A percentile compares a stretch with the other conserved stretches of the same genome.
phyloP scores from a whole-genome alignment of 2,797 vertebrate species.

The Anniella stebbinsi region DNA sequence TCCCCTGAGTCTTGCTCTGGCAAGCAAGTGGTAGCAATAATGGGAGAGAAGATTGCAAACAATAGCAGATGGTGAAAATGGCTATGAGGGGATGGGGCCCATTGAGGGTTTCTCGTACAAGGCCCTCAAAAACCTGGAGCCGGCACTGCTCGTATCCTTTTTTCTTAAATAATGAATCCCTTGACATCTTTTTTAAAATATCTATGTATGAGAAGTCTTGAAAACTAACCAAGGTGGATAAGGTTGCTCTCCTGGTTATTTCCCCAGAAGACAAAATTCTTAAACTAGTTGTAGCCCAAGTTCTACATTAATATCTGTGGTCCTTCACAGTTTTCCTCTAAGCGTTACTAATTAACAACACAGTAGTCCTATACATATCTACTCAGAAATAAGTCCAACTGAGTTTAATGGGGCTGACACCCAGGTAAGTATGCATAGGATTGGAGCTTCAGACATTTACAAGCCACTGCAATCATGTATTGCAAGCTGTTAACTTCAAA shows the following conservation, averaged over 20 bases:
- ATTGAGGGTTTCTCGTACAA: no score
- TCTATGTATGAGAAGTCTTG: slow-evolving; percentile 1
- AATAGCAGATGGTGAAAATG: no score
- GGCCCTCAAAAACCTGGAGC: no score
- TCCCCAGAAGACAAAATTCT: background rate
- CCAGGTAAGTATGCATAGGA: background rate
- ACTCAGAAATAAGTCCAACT: background rate
- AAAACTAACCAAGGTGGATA: slow-evolving; percentile 17
- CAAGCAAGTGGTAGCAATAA: no score
- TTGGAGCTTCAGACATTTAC: slow-evolving; percentile 44
- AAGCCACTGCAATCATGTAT: slow-evolving; percentile 58
- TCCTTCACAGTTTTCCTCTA: background rate
- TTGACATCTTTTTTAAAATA: background rate
- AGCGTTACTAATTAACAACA: slow-evolving; percentile 46
- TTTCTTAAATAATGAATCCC: slow-evolving; percentile 13
- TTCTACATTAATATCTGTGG: background rate
- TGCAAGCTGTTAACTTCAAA: slow-evolving; percentile 57
- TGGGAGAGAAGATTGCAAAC: no score
- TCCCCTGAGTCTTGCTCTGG: no score
- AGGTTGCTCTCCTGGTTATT: slow-evolving; percentile 6
- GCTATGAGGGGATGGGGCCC: no score
- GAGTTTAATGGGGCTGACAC: background rate
- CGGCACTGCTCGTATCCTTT: background rate
- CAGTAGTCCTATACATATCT: background rate
- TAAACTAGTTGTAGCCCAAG: slow-evolving; percentile 10